Conservation (phyloP, 2,113 vertebrate species). For the Alexandromys fortis region DNA sequence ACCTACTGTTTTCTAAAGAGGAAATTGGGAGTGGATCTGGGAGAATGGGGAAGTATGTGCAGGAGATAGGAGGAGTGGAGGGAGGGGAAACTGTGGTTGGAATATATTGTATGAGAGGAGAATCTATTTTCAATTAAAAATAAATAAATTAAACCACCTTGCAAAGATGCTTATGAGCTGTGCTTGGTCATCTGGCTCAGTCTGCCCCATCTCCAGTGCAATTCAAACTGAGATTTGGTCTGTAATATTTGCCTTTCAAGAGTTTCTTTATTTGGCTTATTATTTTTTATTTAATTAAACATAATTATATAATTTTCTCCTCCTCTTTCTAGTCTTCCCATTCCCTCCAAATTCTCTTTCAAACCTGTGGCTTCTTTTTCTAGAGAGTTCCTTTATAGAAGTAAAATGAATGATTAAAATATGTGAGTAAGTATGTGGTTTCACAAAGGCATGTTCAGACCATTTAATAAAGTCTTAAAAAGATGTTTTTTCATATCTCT, state of each 20-base stretch:
- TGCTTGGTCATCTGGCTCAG: not conserved
- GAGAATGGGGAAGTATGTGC: too few relatives aligned
- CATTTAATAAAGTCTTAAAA: not conserved
- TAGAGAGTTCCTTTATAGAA: not conserved
- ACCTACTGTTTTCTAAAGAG: too few relatives aligned
- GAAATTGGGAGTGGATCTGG: too few relatives aligned
- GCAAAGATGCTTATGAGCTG: not conserved
- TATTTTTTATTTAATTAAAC: too few relatives aligned
- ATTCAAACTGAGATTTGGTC: not conserved
- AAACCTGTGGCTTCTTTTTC: too few relatives aligned
- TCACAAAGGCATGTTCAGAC: not conserved
- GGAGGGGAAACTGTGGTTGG: not conserved
- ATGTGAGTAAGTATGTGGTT: not conserved
- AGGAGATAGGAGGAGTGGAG: not conserved
- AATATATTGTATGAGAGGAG: not conserved
- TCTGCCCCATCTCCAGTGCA: not conserved
- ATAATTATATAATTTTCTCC: too few relatives aligned
- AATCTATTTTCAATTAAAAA: not conserved
- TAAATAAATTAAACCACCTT: not conserved
- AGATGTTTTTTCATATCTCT: not conserved
- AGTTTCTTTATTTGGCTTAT: not conserved
- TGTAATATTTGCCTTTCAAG: not conserved
- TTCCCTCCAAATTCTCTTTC: too few relatives aligned
- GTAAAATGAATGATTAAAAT: not conserved
- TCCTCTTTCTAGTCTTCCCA: too few relatives aligned